Evolutionary conservation across 2,888 invertebrate genomes (phyloP), one percentile per base, ranked within the genome.

Genomic region (Hydraecia micacea): DNA sequence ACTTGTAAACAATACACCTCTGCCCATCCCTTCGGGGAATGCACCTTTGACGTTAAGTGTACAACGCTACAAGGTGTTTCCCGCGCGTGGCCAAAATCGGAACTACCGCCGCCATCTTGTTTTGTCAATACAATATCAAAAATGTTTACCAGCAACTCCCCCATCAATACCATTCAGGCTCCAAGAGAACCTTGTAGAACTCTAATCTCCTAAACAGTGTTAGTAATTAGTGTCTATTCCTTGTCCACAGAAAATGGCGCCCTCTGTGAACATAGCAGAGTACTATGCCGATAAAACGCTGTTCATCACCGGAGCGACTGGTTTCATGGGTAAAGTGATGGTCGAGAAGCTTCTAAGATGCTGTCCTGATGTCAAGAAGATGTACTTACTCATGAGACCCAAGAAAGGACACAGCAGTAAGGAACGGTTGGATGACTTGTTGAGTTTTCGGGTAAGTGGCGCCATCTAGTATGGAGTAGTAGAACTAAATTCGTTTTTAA

Each of bases 281-380:
- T 98, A 97, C 97, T 98, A 97, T 92, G 94, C 95, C 0, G 95
- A 95, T 4, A 97, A 97, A 88, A 95, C 97, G 2, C 95, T 99
- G 6, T 97, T 99, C 88, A 97, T 99, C 72, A 99, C 99, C 0
- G 99, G 99, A 0, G 98, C 98, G 0, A 98, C 98, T 0, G 99
- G 99, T 2, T 99, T 99, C 89, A 97, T 99, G 96, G 99, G 99
- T 11, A 98, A 99, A 94, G 98, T 98, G 7, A 94, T 99, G 32
- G 97, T 99, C 21, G 98, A 98, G 91, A 99, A 99, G 91, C 93
- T 99, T 0, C 94, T 99, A 0, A 94, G 98, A 79, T 97, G 97
- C 79, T 98, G 98, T 89, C 98, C 98, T 0, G 97, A 97, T 71
- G 90, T 98, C n/a, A 97, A 95, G 32, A 97, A 93, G 70, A 97